A percentile compares a stretch with the other conserved stretches of the same genome.
Evolutionary conservation across 1,140 invertebrate genomes (phyloP).

Genomic region (Trinorchestia longiramus): DNA sequence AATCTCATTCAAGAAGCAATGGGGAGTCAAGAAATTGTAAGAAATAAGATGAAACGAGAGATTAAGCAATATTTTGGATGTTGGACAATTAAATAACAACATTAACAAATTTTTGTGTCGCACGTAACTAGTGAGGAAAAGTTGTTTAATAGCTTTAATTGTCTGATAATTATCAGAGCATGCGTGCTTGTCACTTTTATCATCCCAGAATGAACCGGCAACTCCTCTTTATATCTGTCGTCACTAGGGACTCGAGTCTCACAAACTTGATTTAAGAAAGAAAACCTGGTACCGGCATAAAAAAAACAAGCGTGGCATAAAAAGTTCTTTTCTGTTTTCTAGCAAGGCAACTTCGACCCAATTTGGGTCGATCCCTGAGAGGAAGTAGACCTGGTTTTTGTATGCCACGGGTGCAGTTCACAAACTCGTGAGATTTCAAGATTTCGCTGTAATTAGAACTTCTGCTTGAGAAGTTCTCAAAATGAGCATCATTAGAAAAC

Average conservation of each 20-base stretch:
- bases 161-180: not conserved
- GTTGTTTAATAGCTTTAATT: not conserved
- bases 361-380: not conserved
- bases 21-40: no score
- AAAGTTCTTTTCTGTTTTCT: not conserved
- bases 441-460: constrained; percentile 9
- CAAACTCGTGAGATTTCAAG: not conserved
- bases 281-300: not conserved
- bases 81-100: no score
- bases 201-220: not conserved
- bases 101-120: no score
- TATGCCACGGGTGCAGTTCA: not conserved
- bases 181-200: not conserved
- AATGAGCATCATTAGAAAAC: constrained; percentile 1
- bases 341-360: not conserved
- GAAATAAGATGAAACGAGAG: no score
- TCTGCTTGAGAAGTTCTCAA: not conserved
- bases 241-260: not conserved
- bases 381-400: not conserved
- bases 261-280: constrained; percentile 2
- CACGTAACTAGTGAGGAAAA: no score
- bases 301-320: not conserved
- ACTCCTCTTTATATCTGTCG: not conserved
- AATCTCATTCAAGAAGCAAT: no score
- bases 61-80: no score